These are phyloP conservation scores for Ostrea edulis DNA, from an alignment of 1,140 invertebrate species.

Conservation along the genomic window DNA sequence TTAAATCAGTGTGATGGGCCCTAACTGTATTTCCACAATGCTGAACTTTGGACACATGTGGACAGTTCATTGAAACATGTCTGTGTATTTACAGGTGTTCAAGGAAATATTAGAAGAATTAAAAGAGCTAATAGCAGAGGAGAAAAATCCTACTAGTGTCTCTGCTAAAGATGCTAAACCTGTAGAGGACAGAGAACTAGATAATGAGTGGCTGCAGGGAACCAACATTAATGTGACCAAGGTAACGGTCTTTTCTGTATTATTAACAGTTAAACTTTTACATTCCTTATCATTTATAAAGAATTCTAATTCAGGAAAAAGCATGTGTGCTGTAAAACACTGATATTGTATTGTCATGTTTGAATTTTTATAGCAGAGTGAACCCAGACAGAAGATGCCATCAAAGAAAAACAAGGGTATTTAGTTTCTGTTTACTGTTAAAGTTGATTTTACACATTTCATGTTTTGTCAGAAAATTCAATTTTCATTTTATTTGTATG, in stretches of 20 bases:
- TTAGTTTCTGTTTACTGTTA: neutral
- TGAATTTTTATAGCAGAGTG: conserved; percentile 16
- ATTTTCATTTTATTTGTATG: no score
- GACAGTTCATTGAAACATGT: neutral
- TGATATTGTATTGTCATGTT: neutral
- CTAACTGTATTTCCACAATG: no score
- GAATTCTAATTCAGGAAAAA: no score
- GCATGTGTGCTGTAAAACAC: neutral
- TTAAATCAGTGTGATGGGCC: no score
- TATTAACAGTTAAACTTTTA: neutral
- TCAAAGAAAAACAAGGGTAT: conserved; percentile 35
- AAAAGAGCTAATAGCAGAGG: conserved; percentile 55
- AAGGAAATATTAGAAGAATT: conserved; percentile 64
- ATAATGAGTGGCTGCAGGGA: conserved; percentile 68
- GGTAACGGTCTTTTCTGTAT: conserved; percentile 47
- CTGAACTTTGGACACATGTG: no score
- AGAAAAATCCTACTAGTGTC: conserved; percentile 46
- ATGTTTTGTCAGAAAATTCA: no score
- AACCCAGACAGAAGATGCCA: conserved; percentile 27
- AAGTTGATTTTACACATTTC: no score
- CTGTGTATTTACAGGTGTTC: conserved; percentile 60
- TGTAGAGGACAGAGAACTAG: conserved; percentile 43
- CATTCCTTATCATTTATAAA: neutral
- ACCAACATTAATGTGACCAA: conserved; percentile 68
- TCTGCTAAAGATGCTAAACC: conserved; percentile 49